These are phyloP conservation scores for Pogonognathellus flavescens DNA, from an alignment of 1,140 invertebrate species.

Conservation along the genomic window DNA sequence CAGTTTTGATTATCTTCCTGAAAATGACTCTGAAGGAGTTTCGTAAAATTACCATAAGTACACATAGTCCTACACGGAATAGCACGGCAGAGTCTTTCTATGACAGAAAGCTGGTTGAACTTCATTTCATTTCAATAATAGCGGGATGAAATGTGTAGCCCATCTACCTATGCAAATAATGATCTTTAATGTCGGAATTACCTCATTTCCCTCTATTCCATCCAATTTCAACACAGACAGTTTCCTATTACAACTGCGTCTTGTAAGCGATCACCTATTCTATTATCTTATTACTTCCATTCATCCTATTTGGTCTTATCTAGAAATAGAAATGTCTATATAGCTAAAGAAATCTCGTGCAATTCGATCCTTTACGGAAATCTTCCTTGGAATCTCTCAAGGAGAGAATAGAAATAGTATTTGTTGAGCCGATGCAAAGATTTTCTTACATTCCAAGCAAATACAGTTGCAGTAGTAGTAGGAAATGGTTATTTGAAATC, in stretches of 20 bases:
- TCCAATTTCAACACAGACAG: not conserved
- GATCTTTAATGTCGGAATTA: slow-evolving; percentile 22
- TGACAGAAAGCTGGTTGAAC: slow-evolving; percentile 20
- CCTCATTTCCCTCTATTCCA: not conserved
- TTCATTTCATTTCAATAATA: slow-evolving; percentile 21
- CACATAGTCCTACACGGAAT: not conserved
- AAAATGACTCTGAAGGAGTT: too few relatives aligned
- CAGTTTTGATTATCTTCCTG: not conserved
- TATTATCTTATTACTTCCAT: slow-evolving; percentile 10
- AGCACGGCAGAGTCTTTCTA: too few relatives aligned
- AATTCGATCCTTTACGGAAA: too few relatives aligned
- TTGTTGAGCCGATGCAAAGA: slow-evolving; percentile 1
- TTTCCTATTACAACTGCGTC: not conserved
- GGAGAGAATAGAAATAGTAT: not conserved
- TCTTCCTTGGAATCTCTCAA: too few relatives aligned
- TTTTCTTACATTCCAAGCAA: not conserved
- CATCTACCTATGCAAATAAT: slow-evolving; percentile 20
- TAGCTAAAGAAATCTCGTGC: too few relatives aligned
- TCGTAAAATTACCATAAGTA: not conserved
- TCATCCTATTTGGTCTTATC: slow-evolving; percentile 33
- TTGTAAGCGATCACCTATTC: slow-evolving; percentile 13
- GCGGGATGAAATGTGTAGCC: slow-evolving; percentile 16
- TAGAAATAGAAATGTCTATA: not conserved
- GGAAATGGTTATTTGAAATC: not conserved
- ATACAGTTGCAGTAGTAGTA: not conserved